These are phyloP conservation scores for Andrena camellia DNA, from an alignment of 2,888 invertebrate species.

Conservation along the genomic window DNA sequence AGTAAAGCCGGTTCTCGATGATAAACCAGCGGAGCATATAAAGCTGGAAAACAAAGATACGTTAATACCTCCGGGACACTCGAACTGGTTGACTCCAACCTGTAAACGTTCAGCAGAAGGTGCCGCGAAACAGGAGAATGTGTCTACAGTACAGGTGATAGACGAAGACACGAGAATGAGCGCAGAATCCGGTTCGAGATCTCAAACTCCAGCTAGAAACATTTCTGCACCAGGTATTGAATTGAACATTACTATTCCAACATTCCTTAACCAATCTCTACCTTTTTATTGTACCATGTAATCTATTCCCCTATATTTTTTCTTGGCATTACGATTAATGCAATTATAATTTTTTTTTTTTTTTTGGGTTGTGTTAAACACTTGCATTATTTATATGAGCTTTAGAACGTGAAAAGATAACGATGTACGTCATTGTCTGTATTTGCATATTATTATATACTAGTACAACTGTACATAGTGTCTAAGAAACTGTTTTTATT, in stretches of 20 bases:
- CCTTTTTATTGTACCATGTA: background rate
- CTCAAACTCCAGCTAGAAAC: slow-evolving; percentile 84
- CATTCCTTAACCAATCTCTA: slow-evolving; percentile 3
- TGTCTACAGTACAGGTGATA: slow-evolving; percentile 85
- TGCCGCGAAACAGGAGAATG: slow-evolving; percentile 71
- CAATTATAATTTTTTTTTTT: background rate
- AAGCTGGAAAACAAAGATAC: slow-evolving; percentile 71
- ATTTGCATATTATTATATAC: slow-evolving; percentile 6
- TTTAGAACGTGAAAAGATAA: slow-evolving; percentile 2
- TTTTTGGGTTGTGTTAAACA: background rate
- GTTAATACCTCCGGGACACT: slow-evolving; percentile 70
- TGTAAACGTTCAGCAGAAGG: slow-evolving; percentile 76
- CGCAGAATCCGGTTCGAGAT: slow-evolving; percentile 83
- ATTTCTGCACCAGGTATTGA: slow-evolving; percentile 79
- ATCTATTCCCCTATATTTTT: background rate
- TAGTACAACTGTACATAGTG: background rate
- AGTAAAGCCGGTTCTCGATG: slow-evolving; percentile 55
- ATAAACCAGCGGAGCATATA: slow-evolving; percentile 59
- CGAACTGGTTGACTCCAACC: slow-evolving; percentile 82
- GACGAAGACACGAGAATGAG: slow-evolving; percentile 87
- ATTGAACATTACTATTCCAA: slow-evolving; percentile 1
- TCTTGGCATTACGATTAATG: background rate
- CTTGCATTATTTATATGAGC: background rate
- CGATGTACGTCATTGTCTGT: background rate
- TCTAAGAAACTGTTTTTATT: background rate